Percentiles rank a stretch among this genome's conserved stretches.
Conservation (phyloP, 1,140 invertebrate species). For the Battus philenor region DNA sequence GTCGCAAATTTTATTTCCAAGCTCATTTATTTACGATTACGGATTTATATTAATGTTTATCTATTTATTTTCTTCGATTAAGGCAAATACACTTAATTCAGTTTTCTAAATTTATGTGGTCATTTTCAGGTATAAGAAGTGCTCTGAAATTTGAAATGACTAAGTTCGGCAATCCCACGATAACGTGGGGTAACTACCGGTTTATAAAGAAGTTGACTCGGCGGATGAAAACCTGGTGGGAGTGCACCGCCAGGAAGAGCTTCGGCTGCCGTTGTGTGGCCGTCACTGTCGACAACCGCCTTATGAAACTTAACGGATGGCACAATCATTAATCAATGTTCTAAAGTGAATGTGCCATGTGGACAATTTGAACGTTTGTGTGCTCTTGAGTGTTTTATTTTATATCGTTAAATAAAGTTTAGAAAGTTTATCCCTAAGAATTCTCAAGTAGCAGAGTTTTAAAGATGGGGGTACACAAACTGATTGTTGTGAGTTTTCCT, state of each 20-base stretch:
- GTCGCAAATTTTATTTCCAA: no score
- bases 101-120: slow-evolving; percentile 6
- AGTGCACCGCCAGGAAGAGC: slow-evolving; percentile 54
- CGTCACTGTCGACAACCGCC: slow-evolving; percentile 45
- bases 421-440: no score
- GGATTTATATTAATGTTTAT: no score
- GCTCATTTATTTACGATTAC: no score
- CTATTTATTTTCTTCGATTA: no score
- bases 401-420: no score
- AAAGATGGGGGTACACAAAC: no score
- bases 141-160: slow-evolving; percentile 48
- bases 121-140: slow-evolving; percentile 18
- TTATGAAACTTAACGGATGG: slow-evolving; percentile 58
- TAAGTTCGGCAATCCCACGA: slow-evolving; percentile 53
- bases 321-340: slow-evolving; percentile 44
- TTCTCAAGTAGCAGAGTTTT: no score
- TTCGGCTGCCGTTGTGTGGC: slow-evolving; percentile 46
- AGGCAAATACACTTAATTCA: not conserved
- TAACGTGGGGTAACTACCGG: slow-evolving; percentile 54
- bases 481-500: no score
- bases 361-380: no score
- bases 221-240: slow-evolving; percentile 59
- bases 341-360: no score
- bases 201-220: slow-evolving; percentile 56
- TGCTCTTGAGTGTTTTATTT: no score